Evolutionary conservation across 53 echinoderm and acorn worm species (phyloP).

Genomic region (Pentamera pediparva): DNA sequence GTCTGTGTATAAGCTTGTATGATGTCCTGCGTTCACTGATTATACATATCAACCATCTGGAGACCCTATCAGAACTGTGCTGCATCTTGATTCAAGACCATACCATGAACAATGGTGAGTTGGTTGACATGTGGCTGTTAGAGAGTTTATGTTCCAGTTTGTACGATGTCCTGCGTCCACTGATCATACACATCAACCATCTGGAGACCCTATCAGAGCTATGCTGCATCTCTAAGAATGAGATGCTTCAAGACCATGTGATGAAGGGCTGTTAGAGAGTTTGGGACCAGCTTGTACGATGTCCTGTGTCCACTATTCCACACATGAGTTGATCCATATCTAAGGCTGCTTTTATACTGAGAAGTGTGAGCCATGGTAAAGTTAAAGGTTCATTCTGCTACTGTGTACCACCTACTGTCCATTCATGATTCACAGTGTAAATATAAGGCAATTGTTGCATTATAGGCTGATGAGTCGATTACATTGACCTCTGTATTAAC

Average conservation of each 20-base stretch:
- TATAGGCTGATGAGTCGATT: not conserved
- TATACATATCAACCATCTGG: constrained; percentile 92
- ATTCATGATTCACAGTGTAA: too few species aligned
- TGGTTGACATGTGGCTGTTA: constrained; percentile 49
- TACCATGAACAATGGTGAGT: constrained; percentile 81
- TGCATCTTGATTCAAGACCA: constrained; percentile 96
- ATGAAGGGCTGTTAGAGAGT: constrained; percentile 81
- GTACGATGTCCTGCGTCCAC: constrained; percentile 83
- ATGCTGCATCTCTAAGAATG: constrained; percentile 84
- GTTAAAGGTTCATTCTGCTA: too few species aligned
- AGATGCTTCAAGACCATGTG: constrained; percentile 95
- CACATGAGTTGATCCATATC: constrained; percentile 88
- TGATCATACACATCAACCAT: constrained; percentile 94
- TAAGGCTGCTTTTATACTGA: constrained; percentile 88
- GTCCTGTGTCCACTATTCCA: constrained; percentile 88
- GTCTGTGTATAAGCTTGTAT: too few species aligned
- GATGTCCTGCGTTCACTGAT: constrained; percentile 88
- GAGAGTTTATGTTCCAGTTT: constrained; percentile 80
- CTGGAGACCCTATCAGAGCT: constrained; percentile 87
- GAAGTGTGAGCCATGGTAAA: constrained; percentile 87
- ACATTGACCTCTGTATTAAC: too few species aligned
- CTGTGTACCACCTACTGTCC: too few species aligned
- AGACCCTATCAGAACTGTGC: too few species aligned
- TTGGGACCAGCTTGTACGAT: constrained; percentile 92
- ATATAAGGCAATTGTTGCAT: too few species aligned